A percentile compares a stretch with the other conserved stretches of the same genome.
phyloP scores from a whole-genome alignment of 2,888 invertebrate species.

The Coenonympha glycerion region DNA sequence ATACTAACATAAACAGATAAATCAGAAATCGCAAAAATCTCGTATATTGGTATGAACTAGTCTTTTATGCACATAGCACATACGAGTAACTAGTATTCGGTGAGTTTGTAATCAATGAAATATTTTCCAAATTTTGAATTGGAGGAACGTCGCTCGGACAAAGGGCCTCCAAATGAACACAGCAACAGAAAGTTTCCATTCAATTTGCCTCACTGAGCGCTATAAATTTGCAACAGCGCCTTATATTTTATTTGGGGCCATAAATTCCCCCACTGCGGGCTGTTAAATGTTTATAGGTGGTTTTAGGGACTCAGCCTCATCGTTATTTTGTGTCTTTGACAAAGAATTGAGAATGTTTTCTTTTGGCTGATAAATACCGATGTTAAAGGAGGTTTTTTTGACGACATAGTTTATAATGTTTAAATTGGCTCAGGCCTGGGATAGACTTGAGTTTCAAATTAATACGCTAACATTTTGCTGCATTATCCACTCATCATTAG shows the following conservation, averaged over 20 bases:
- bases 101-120: no score
- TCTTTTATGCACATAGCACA: no score
- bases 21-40: no score
- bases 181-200: conserved; percentile 25
- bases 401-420: no score
- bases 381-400: no score
- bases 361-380: background rate
- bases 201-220: conserved; percentile 27
- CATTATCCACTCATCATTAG: background rate
- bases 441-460: no score
- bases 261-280: conserved; percentile 27
- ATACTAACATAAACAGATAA: no score
- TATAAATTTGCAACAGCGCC: conserved; percentile 26
- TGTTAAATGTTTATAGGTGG: conserved; percentile 25
- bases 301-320: conserved; percentile 13
- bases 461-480: background rate
- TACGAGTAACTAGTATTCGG: no score
- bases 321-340: conserved; percentile 9
- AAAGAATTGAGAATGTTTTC: background rate
- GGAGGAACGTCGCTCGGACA: no score
- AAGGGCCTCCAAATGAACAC: conserved; percentile 16
- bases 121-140: no score
- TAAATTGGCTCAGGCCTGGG: no score
- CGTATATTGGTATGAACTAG: no score
- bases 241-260: conserved; percentile 30